Evolutionary conservation across 2,888 invertebrate species (phyloP), one percentile per base, ranked within the genome.

Genomic region (Drosophila pegasa): DNA sequence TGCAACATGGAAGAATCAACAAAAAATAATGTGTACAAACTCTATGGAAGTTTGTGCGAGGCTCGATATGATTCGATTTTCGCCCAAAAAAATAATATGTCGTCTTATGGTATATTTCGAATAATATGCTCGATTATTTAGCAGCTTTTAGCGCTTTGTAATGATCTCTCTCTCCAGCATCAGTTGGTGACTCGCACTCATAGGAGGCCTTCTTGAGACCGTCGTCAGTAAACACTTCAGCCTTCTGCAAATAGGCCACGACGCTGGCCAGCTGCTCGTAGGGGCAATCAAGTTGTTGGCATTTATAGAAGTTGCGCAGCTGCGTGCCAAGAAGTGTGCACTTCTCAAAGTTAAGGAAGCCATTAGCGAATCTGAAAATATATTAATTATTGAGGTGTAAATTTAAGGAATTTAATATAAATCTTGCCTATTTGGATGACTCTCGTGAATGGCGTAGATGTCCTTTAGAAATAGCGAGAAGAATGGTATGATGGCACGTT

Each of bases 321-420:
- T 97, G 97, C 81, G 97, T 96, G 51, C 98, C 97, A 66, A 98
- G 93, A 90, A 97, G 95, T 94, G 95, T 95, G 91, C 97, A 98
- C 93, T 98, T 98, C 93, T 97, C 96, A 91, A 98, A 97, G 93
- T 98, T 98, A 72, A 98, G 95, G 90, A 97, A 96, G 35, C 96
- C 96, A 91, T 96, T 96, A 56, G 95, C 94, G 76, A 96, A 93
- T 87, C 95, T 95, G 71, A 59, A 59, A 69, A 14, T 0, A 5
- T 5, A 6, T 22, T 16, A 5, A 16, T 18, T 7, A 29, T 25
- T n/a, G 3, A 12, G 3, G 1, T 27, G 0, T 20, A 6, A 12
- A 18, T 27, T 8, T 6, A 37, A 58, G 56, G 31, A 38, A 2
- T 12, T 2, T 10, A 0, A 1, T 12, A 0, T 16, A 1, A 1